These are phyloP conservation scores for Apolygus lucorum DNA, from an alignment of 1,140 invertebrate species.

Conservation along the genomic window DNA sequence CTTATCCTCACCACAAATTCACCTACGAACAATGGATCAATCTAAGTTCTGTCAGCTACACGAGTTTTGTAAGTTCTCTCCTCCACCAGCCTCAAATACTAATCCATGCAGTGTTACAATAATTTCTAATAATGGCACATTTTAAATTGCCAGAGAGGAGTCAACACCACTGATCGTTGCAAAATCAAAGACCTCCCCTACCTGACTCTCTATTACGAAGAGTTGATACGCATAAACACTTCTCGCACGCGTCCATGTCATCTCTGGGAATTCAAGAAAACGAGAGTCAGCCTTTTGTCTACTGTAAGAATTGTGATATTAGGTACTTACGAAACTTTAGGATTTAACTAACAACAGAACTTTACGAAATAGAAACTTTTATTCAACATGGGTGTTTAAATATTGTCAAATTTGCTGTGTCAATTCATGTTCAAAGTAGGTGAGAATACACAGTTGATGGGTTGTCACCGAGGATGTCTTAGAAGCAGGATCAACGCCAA, in stretches of 20 bases:
- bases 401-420: too few relatives aligned
- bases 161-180: background rate
- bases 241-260: background rate
- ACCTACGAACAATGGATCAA: background rate
- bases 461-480: too few relatives aligned
- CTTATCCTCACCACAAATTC: background rate
- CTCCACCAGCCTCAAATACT: too few relatives aligned
- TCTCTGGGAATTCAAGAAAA: background rate
- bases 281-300: background rate
- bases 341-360: too few relatives aligned
- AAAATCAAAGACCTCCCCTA: background rate
- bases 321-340: too few relatives aligned
- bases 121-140: background rate
- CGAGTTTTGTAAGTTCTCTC: slow-evolving; percentile 2
- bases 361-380: too few relatives aligned
- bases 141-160: background rate
- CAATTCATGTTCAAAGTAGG: too few relatives aligned
- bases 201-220: background rate
- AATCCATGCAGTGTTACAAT: too few relatives aligned
- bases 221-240: background rate
- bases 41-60: background rate
- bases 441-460: too few relatives aligned
- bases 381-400: too few relatives aligned
- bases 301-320: too few relatives aligned
- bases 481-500: too few relatives aligned